Percentiles rank a stretch among this genome's conserved stretches.
These are phyloP conservation scores for Enteromius fasciolatus DNA, from an alignment of 2,797 vertebrate species.

Conservation along the genomic window DNA sequence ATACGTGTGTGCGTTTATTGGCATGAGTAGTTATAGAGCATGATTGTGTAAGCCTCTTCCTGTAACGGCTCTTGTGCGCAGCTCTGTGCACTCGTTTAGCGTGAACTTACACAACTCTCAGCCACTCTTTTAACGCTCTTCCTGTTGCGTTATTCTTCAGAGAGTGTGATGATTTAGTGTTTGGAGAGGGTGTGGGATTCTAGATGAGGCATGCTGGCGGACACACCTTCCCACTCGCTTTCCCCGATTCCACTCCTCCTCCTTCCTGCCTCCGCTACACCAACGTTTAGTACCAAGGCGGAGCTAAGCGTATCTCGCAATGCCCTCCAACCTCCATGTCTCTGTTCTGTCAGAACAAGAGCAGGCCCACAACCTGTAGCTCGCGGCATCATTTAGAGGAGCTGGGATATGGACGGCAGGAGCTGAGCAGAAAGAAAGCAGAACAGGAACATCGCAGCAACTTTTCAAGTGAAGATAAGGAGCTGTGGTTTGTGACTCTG, in stretches of 20 bases:
- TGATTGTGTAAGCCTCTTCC: not conserved
- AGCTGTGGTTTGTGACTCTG: not conserved
- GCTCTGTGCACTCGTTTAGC: not conserved
- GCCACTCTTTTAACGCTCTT: not conserved
- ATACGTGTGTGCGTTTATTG: not conserved
- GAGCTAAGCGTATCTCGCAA: slow-evolving; percentile 65
- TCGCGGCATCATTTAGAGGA: slow-evolving; percentile 70
- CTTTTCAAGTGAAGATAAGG: slow-evolving; percentile 49
- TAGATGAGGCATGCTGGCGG: slow-evolving; percentile 45
- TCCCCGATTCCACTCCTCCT: slow-evolving; percentile 46
- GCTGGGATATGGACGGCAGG: slow-evolving; percentile 58
- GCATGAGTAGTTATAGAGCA: not conserved
- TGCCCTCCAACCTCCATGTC: slow-evolving; percentile 61
- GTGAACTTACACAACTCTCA: not conserved
- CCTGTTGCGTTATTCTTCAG: not conserved
- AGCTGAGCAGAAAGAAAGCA: not conserved
- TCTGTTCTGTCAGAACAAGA: slow-evolving; percentile 59
- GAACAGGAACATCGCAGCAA: not conserved
- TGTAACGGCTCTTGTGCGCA: not conserved
- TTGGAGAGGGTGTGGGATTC: slow-evolving; percentile 36
- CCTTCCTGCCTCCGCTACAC: slow-evolving; percentile 40
- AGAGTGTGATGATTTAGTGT: slow-evolving; percentile 31
- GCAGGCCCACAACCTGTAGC: slow-evolving; percentile 74
- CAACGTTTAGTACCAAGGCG: slow-evolving; percentile 64
- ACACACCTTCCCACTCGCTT: slow-evolving; percentile 70